Evolutionary conservation across 1,140 invertebrate species (phyloP).

Genomic region (Lepidostoma basale): DNA sequence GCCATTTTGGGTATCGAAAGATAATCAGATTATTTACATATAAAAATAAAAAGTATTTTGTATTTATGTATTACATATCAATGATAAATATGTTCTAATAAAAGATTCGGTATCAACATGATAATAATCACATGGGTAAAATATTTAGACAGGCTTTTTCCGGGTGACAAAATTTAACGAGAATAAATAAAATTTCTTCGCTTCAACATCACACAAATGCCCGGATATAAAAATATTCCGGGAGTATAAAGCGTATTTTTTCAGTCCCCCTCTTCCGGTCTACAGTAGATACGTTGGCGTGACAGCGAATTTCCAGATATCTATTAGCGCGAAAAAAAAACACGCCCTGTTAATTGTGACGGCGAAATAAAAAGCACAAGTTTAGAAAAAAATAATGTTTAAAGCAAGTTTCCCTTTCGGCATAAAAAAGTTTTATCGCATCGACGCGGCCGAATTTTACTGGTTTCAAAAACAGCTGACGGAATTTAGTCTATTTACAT

Average conservation of each 20-base stretch:
- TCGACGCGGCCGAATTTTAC: neutral
- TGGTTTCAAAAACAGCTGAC: slow-evolving; percentile 18
- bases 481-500: slow-evolving; percentile 15
- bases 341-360: slow-evolving; percentile 2
- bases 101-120: too few species aligned
- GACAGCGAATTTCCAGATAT: neutral
- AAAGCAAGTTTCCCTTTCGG: slow-evolving; percentile 2
- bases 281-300: neutral
- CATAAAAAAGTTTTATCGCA: slow-evolving; percentile 14
- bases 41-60: too few species aligned
- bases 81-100: too few species aligned
- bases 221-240: neutral
- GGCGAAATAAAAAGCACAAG: neutral
- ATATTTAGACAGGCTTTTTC: neutral
- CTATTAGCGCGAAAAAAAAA: neutral
- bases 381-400: neutral
- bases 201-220: neutral
- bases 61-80: too few species aligned
- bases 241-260: neutral
- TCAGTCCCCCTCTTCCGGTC: neutral
- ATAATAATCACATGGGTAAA: neutral
- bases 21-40: too few species aligned
- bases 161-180: neutral
- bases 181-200: neutral
- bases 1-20: too few species aligned